phyloP scores from a whole-genome alignment of 1,140 invertebrate species.

The Zaprionus africanus region DNA sequence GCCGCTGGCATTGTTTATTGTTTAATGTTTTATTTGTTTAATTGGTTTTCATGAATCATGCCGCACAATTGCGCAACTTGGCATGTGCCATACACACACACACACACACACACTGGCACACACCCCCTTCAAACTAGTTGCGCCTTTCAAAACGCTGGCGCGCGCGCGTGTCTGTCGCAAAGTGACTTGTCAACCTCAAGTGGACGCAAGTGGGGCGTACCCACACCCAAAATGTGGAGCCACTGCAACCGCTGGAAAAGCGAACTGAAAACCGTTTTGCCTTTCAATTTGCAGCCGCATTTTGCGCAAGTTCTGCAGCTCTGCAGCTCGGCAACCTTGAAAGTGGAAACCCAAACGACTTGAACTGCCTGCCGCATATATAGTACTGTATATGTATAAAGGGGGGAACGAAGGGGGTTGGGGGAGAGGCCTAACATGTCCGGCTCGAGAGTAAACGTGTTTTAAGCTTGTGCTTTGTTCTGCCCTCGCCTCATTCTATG shows the following conservation, averaged over 20 bases:
- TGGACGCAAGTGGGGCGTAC: slow-evolving; percentile 43
- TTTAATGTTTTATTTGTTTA: slow-evolving; percentile 46
- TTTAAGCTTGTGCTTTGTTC: slow-evolving; percentile 33
- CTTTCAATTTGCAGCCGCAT: slow-evolving; percentile 49
- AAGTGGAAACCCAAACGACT: slow-evolving; percentile 65
- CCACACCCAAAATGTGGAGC: slow-evolving; percentile 39
- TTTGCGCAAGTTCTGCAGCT: slow-evolving; percentile 63
- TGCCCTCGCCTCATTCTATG: slow-evolving; percentile 23
- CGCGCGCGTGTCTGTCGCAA: slow-evolving; percentile 19
- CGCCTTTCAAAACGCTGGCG: slow-evolving; percentile 61
- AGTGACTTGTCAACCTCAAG: slow-evolving; percentile 64
- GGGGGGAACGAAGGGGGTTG: too few relatives aligned
- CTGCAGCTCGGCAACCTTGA: slow-evolving; percentile 68
- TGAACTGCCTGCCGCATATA: slow-evolving; percentile 22
- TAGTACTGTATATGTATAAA: not conserved
- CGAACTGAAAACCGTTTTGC: slow-evolving; percentile 39
- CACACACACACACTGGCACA: slow-evolving; percentile 29
- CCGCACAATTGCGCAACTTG: slow-evolving; percentile 71
- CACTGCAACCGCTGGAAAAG: slow-evolving; percentile 3
- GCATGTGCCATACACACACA: slow-evolving; percentile 60
- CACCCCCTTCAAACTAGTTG: slow-evolving; percentile 14
- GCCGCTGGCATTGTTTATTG: not conserved
- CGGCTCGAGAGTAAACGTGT: slow-evolving; percentile 25
- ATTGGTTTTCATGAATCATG: slow-evolving; percentile 70
- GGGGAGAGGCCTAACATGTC: slow-evolving; percentile 35